Conservation (phyloP, 2,888 invertebrate genomes). For the Brenthis hecate region DNA sequence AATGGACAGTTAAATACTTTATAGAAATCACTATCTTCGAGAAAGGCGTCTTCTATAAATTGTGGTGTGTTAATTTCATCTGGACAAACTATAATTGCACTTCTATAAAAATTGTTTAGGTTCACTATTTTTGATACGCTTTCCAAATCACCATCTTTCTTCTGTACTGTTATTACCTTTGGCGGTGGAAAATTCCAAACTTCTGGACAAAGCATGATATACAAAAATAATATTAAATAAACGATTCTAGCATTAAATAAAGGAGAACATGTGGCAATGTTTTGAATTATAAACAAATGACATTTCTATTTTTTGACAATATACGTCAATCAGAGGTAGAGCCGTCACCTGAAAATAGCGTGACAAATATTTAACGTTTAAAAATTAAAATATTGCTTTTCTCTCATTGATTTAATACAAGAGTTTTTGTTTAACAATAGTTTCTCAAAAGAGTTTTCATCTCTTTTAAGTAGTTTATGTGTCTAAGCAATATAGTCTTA, state of each 20-base stretch:
- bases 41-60: conserved; percentile 54
- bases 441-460: too few relatives aligned
- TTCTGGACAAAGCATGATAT: conserved; percentile 68
- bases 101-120: conserved; percentile 67
- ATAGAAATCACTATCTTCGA: conserved; percentile 68
- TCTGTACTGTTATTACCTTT: conserved; percentile 55
- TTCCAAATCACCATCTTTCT: conserved; percentile 50
- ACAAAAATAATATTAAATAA: background rate
- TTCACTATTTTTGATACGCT: conserved; percentile 49
- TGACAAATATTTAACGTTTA: too few relatives aligned
- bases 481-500: too few relatives aligned
- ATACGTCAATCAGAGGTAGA: too few relatives aligned
- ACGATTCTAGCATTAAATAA: background rate
- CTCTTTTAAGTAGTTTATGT: too few relatives aligned
- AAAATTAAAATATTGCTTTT: too few relatives aligned
- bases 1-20: conserved; percentile 56
- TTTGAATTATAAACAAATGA: background rate
- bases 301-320: background rate
- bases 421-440: too few relatives aligned
- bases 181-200: conserved; percentile 66
- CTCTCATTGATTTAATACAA: too few relatives aligned
- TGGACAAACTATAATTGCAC: conserved; percentile 65
- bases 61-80: conserved; percentile 63
- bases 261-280: conserved; percentile 1
- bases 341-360: too few relatives aligned